A percentile compares a stretch with the other conserved stretches of the same genome.
Conservation (phyloP, 2,113 vertebrate genomes). For the Poeciliopsis prolifica region DNA sequence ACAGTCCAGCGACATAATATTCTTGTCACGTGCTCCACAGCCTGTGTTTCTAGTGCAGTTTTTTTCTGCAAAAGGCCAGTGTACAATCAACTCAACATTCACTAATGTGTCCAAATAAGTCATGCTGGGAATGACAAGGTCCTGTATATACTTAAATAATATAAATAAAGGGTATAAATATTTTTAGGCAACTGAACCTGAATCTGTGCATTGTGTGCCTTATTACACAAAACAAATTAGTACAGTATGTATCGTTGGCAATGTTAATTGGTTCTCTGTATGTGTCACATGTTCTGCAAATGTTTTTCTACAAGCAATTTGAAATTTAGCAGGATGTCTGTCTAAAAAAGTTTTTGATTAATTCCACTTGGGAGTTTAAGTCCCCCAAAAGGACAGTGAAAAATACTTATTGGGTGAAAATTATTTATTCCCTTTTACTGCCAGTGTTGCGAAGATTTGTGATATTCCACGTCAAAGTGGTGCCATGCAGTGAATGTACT, state of each 20-base stretch:
- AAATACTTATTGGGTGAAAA: slow-evolving; percentile 23
- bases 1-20: slow-evolving; percentile 49
- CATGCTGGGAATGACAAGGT: slow-evolving; percentile 95
- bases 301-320: slow-evolving; percentile 44
- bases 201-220: slow-evolving; percentile 99
- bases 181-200: slow-evolving; percentile 92
- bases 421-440: slow-evolving; percentile 43
- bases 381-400: slow-evolving; percentile 30
- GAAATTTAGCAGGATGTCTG: slow-evolving; percentile 39
- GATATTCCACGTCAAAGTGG: slow-evolving; percentile 62
- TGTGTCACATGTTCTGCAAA: slow-evolving; percentile 61
- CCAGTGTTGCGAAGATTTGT: slow-evolving; percentile 47
- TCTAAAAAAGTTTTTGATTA: slow-evolving; percentile 44
- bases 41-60: slow-evolving; percentile 57
- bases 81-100: slow-evolving; percentile 84
- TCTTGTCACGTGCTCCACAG: slow-evolving; percentile 56
- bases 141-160: slow-evolving; percentile 88
- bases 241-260: slow-evolving; percentile 77
- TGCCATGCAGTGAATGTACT: slow-evolving; percentile 79
- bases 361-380: slow-evolving; percentile 71
- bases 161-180: slow-evolving; percentile 90
- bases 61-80: slow-evolving; percentile 71
- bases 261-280: slow-evolving; percentile 85
- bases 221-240: slow-evolving; percentile 86
- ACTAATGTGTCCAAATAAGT: slow-evolving; percentile 84